These are phyloP conservation scores for Thunnus maccoyii DNA, from an alignment of 2,113 vertebrate species.

Conservation along the genomic window DNA sequence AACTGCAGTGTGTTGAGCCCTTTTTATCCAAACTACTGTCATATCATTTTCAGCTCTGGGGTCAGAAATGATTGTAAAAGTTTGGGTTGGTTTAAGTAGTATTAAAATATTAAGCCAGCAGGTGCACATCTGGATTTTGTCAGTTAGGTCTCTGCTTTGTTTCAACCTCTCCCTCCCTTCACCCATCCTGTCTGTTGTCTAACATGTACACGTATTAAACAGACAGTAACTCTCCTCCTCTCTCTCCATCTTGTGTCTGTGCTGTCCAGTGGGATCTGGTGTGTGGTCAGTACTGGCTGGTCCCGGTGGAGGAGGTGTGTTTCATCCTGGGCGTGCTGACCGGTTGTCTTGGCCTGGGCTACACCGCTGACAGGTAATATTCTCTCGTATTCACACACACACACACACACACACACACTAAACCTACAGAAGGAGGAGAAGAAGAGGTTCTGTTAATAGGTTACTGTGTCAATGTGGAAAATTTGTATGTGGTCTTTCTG, in stretches of 20 bases:
- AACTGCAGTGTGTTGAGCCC: too few relatives aligned
- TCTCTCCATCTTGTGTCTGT: background rate
- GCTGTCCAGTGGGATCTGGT: slow-evolving; percentile 91
- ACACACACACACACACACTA: slow-evolving; percentile 11
- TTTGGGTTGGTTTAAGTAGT: too few relatives aligned
- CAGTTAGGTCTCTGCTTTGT: background rate
- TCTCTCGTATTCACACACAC: background rate
- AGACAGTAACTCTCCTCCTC: background rate
- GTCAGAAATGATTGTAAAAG: too few relatives aligned
- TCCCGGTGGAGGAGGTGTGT: slow-evolving; percentile 92
- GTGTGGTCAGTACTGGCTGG: slow-evolving; percentile 90
- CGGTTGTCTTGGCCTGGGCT: slow-evolving; percentile 88
- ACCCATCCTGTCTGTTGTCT: too few relatives aligned
- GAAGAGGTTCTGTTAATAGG: slow-evolving; percentile 1
- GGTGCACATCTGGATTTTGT: too few relatives aligned
- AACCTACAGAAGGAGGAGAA: background rate
- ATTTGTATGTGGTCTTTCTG: background rate
- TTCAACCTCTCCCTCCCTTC: too few relatives aligned
- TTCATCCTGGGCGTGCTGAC: slow-evolving; percentile 91
- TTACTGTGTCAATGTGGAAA: slow-evolving; percentile 2
- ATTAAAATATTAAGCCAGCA: too few relatives aligned
- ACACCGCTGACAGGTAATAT: slow-evolving; percentile 88
- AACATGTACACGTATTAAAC: too few relatives aligned
- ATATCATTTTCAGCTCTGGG: too few relatives aligned
- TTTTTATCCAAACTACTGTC: too few relatives aligned